phyloP scores from a whole-genome alignment of 2,113 vertebrate genomes.

The Reinhardtius hippoglossoides region DNA sequence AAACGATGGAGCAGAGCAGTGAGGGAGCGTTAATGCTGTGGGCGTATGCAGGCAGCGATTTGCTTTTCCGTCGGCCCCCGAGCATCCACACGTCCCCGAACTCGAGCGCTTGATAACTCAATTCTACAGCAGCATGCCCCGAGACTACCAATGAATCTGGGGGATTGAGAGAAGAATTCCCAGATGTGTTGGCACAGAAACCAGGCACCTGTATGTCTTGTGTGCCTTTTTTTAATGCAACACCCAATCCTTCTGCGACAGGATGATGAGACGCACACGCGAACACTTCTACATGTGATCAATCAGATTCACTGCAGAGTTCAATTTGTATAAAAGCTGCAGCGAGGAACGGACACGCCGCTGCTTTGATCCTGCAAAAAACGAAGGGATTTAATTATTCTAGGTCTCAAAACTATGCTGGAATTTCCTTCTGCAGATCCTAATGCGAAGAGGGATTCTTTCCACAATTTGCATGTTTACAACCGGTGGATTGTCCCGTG shows the following conservation, averaged over 20 bases:
- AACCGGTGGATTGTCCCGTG: conserved; percentile 45
- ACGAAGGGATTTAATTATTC: neutral
- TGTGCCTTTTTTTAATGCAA: neutral
- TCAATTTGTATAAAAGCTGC: neutral
- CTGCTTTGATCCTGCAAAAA: conserved; percentile 19
- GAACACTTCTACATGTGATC: neutral
- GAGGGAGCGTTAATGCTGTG: conserved; percentile 18
- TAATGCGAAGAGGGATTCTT: conserved; percentile 28
- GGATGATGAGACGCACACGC: neutral
- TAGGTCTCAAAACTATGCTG: neutral
- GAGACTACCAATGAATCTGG: conserved; percentile 48
- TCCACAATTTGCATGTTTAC: conserved; percentile 65
- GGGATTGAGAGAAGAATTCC: conserved; percentile 40
- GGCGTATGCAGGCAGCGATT: conserved; percentile 16
- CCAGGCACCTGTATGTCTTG: conserved; percentile 18
- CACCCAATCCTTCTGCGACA: conserved; percentile 8
- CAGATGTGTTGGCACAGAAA: conserved; percentile 55
- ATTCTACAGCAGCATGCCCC: conserved; percentile 20
- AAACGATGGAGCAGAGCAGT: conserved; percentile 11
- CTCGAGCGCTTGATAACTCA: conserved; percentile 44
- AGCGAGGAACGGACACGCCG: neutral
- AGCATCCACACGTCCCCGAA: conserved; percentile 33
- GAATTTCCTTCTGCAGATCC: neutral
- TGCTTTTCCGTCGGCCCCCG: conserved; percentile 9
- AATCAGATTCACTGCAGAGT: neutral